Evolutionary conservation across 2,888 invertebrate species (phyloP), one percentile per base, ranked within the genome.

Genomic region (Sicus ferrugineus): DNA sequence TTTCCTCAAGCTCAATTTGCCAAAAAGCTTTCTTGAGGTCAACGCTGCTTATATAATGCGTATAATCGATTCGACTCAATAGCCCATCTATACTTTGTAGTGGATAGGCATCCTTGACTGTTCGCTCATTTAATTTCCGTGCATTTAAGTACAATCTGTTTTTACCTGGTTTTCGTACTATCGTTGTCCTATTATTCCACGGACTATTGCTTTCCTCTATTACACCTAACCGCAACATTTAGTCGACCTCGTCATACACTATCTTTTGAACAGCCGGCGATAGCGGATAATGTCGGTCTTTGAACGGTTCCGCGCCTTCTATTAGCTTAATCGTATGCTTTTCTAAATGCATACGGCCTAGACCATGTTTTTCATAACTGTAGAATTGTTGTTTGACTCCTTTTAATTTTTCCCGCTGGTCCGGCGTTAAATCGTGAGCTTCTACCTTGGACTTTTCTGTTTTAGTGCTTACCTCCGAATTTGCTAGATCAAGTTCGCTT

Each of bases 171-270:
- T n/a, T n/a, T n/a, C n/a, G n/a, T n/a, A n/a, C n/a, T n/a, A n/a
- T n/a, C n/a, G n/a, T n/a, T n/a, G n/a, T n/a, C n/a, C n/a, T n/a
- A n/a, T 52, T 52, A n/a, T 52, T 52, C 52, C 52, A 52, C 21
- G 52, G 52, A 23, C 52, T 52, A 52, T 23, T 21, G 11, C 52
- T 52, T 52, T 52, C 52, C 11, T 52, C 52, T 3, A 52, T 52
- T 5, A 52, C 52, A 4, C 52, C 52, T 23, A 52, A 11, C 21
- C 11, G 3, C 9, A 52, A 21, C 52, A 52, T 52, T 3, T 52
- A 9, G 11, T 52, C 52, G 9, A 52, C 21, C 21, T 52, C 52
- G 3, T 52, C 19, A 11, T 52, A 52, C 3, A 52, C 11, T 6
- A 52, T 52, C 11, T 52, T 52, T n/a, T 52, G 52, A 3, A 52